Percentiles rank a stretch among this genome's conserved stretches.
Evolutionary conservation across 2,113 vertebrate species (phyloP).

Genomic region (Melanerpes formicivorus): DNA sequence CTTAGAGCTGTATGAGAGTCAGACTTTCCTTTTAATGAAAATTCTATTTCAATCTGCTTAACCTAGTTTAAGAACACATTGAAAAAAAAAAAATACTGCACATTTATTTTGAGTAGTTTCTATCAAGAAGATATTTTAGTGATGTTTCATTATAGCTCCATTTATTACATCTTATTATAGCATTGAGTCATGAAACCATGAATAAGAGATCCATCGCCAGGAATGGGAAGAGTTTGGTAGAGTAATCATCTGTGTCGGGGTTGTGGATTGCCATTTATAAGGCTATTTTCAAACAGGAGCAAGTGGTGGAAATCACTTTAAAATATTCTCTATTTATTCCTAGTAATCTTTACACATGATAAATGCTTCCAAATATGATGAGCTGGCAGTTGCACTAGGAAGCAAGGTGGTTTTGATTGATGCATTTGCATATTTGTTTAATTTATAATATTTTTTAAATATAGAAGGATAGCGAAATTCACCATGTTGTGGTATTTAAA

Average conservation of each 20-base stretch:
- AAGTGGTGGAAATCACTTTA: background rate
- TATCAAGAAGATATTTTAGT: constrained; percentile 35
- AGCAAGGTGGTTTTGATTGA: background rate
- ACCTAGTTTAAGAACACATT: background rate
- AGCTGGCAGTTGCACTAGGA: background rate
- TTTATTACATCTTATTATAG: constrained; percentile 51
- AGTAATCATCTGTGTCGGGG: background rate
- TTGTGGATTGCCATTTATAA: background rate
- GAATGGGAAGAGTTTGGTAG: background rate
- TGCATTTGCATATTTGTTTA: background rate
- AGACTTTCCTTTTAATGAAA: background rate
- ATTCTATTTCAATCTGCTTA: background rate
- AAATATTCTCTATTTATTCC: background rate
- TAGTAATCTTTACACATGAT: background rate
- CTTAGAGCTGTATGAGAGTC: background rate
- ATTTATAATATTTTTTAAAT: background rate
- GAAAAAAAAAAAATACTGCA: background rate
- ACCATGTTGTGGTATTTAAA: background rate
- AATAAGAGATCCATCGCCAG: constrained; percentile 5
- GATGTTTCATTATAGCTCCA: background rate
- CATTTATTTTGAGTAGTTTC: constrained; percentile 45
- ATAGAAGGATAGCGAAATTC: background rate
- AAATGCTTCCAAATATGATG: background rate
- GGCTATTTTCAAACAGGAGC: background rate
- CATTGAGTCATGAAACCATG: constrained; percentile 45